Conservation (phyloP, 2,113 vertebrate species). For the Hemiprocne comata region DNA sequence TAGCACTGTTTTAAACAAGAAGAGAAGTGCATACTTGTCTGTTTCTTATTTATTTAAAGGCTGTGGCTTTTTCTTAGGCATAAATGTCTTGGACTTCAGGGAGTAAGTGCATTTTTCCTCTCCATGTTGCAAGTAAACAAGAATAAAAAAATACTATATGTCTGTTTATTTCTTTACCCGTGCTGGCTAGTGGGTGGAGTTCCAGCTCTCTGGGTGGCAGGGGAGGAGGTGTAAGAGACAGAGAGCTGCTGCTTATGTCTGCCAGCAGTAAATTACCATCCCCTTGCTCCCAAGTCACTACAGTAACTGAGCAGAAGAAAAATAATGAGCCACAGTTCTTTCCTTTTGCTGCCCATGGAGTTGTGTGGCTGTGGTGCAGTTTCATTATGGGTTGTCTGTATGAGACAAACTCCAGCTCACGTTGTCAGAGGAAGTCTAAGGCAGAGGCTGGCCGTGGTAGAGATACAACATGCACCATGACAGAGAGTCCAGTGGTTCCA, state of each 20-base stretch:
- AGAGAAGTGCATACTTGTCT: background rate
- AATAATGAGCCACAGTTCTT: background rate
- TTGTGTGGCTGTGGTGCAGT: background rate
- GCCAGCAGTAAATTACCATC: background rate
- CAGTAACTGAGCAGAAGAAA: background rate
- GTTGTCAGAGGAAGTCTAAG: background rate
- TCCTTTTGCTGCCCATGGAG: background rate
- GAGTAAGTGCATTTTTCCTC: background rate
- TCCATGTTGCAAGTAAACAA: background rate
- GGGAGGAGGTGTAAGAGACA: background rate
- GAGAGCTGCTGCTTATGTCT: background rate
- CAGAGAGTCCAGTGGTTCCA: background rate
- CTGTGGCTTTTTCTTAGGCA: background rate
- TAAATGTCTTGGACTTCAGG: background rate
- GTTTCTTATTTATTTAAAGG: background rate
- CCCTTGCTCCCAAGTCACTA: background rate
- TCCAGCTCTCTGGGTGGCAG: background rate
- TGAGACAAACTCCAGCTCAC: background rate
- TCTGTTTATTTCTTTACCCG: background rate
- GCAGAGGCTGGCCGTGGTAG: background rate
- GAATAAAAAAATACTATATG: background rate
- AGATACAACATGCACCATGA: background rate
- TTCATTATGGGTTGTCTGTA: background rate
- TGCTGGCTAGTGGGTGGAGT: background rate
- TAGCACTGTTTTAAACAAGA: background rate